Conservation (phyloP, 1,140 invertebrate genomes). For the Macrotrachela quadricornifera region DNA sequence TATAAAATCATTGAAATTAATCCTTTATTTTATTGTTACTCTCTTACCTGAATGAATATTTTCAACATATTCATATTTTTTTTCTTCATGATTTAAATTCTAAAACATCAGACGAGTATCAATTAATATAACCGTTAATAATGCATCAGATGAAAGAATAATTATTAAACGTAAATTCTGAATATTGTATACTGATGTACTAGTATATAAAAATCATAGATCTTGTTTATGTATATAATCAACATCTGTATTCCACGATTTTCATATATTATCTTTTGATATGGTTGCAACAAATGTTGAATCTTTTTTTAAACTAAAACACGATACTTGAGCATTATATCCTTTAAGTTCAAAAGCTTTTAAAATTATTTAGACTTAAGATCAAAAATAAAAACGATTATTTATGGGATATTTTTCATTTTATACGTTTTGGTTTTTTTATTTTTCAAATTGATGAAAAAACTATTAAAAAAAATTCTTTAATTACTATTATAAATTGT, state of each 20-base stretch:
- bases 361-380: no score
- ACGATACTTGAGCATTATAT: conserved; percentile 55
- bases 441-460: no score
- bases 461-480: no score
- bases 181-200: conserved; percentile 26
- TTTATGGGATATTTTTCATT: no score
- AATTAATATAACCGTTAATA: conserved; percentile 47
- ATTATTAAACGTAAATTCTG: conserved; percentile 26
- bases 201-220: conserved; percentile 43
- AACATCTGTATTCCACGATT: conserved; percentile 59
- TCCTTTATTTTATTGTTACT: no score
- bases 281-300: conserved; percentile 55
- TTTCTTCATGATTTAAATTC: conserved; percentile 39
- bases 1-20: conserved; percentile 24
- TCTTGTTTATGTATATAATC: conserved; percentile 54
- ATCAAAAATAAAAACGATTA: no score
- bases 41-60: conserved; percentile 38
- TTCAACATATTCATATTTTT: conserved; percentile 39
- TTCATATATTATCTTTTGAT: conserved; percentile 67
- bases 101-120: conserved; percentile 44
- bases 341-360: conserved; percentile 57
- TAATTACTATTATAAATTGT: no score
- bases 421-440: no score
- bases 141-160: conserved; percentile 49
- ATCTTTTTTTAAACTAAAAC: conserved; percentile 55